Evolutionary conservation across 2,113 vertebrate genomes (phyloP), one percentile per base, ranked within the genome.

Genomic region (Hippocampus comes): DNA sequence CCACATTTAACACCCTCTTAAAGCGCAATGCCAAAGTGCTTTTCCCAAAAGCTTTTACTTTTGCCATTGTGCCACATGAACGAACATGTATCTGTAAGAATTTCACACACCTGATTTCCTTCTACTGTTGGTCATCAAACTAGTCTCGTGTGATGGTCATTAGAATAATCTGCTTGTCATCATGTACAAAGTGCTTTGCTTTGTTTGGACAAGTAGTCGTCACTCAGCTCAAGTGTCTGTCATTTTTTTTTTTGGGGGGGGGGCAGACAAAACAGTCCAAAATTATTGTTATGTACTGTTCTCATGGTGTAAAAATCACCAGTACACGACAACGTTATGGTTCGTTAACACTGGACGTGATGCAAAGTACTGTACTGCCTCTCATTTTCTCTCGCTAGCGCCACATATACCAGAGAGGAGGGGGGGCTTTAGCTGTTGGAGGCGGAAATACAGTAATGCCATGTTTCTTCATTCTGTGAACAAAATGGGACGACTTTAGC

Each of bases 1-100:
- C 73, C 70, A 72, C 84, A 83, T 86, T 86, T 89, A 85, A 84
- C 82, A 82, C 82, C 71, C 78, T 73, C 76, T 85, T 70, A 74
- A 83, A 82, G 82, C 42, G n/a, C 73, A 68, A 60, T n/a, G 64
- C 69, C 75, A 69, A 65, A 41, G 74, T 86, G 73, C 80, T 23
- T 15, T 18, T 73, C 71, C 71, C 70, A 14, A 21, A 68, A 64
- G 43, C 49, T 68, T 41, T 71, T 38, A 59, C 77, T 86, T 87
- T 80, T 34, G 78, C 75, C 68, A 68, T 66, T 63, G 61, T 77
- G 80, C 73, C 67, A 68, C 12, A 78, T 82, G 78, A 46, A 75
- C 66, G 7, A 48, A 60, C 46, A 78, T 74, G 79, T 43, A 75
- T 82, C 79, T 73, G 69, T 11, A 38, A 57, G 60, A 20, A 38